A percentile compares a stretch with the other conserved stretches of the same genome.
phyloP scores from a whole-genome alignment of 2,888 invertebrate species.

The Schizotus pectinicornis region DNA sequence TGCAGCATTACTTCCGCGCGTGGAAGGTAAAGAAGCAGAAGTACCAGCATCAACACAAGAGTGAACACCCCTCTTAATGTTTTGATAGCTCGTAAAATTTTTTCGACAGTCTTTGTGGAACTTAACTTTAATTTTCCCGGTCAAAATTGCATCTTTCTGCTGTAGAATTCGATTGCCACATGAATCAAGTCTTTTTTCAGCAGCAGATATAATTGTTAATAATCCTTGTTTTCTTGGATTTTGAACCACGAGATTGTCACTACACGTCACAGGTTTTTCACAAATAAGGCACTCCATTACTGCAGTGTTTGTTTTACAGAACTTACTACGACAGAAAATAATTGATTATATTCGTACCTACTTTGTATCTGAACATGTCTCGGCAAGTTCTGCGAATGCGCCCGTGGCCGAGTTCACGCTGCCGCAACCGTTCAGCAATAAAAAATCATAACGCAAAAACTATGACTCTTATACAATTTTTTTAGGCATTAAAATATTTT shows the following conservation, averaged over 20 bases:
- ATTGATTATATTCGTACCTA: too few species aligned
- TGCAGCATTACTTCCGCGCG: neutral
- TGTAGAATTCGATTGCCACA: neutral
- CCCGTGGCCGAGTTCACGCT: too few species aligned
- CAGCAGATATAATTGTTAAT: neutral
- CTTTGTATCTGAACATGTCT: too few species aligned
- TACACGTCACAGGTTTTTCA: neutral
- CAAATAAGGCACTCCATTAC: neutral
- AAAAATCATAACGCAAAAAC: too few species aligned
- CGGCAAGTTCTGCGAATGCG: too few species aligned
- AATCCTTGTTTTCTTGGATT: conserved; percentile 1
- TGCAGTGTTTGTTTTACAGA: too few species aligned
- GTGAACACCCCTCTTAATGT: neutral
- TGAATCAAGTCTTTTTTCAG: conserved; percentile 1
- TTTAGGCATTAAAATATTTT: too few species aligned
- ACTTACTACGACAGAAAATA: too few species aligned
- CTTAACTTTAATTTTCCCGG: neutral
- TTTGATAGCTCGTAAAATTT: conserved; percentile 1
- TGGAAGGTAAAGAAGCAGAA: neutral
- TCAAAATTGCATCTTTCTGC: neutral
- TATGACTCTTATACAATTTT: too few species aligned
- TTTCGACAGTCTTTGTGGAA: conserved; percentile 1
- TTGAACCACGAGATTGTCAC: neutral
- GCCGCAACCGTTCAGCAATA: too few species aligned
- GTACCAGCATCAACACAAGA: neutral